A percentile compares a stretch with the other conserved stretches of the same genome.
phyloP scores from a whole-genome alignment of 2,888 invertebrate species.

The Heteromyza rotundicornis region DNA sequence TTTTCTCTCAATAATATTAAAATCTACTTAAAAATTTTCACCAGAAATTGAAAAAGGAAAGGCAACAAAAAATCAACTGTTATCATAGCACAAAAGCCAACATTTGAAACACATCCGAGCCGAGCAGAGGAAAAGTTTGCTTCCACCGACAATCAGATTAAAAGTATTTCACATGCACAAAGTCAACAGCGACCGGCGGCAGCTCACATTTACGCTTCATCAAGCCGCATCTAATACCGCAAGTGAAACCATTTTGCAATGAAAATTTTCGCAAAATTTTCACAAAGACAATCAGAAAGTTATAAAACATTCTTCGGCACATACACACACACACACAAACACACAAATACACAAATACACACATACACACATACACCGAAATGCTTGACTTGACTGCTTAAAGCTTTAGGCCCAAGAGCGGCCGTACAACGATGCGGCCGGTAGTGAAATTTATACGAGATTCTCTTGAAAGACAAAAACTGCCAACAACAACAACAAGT shows the following conservation, averaged over 20 bases:
- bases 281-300: constrained; percentile 56
- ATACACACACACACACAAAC: no score
- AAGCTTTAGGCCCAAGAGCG: constrained; percentile 7
- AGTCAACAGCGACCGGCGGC: neutral
- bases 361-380: no score
- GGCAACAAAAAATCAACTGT: no score
- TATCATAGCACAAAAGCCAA: neutral
- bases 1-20: no score
- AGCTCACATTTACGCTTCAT: constrained; percentile 14
- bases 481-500: neutral
- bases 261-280: constrained; percentile 48
- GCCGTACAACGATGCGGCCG: no score
- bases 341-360: no score
- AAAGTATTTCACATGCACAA: neutral
- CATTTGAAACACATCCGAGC: neutral
- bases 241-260: constrained; percentile 28
- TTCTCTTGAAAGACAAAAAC: no score
- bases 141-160: neutral
- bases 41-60: no score
- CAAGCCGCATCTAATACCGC: neutral
- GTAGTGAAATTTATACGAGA: no score
- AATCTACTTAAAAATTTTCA: no score
- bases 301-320: constrained; percentile 48
- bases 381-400: constrained; percentile 7
- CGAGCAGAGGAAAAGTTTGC: neutral